A percentile compares a stretch with the other conserved stretches of the same genome.
Conservation (phyloP, 2,113 vertebrate genomes). For the Spermophilus dauricus region DNA sequence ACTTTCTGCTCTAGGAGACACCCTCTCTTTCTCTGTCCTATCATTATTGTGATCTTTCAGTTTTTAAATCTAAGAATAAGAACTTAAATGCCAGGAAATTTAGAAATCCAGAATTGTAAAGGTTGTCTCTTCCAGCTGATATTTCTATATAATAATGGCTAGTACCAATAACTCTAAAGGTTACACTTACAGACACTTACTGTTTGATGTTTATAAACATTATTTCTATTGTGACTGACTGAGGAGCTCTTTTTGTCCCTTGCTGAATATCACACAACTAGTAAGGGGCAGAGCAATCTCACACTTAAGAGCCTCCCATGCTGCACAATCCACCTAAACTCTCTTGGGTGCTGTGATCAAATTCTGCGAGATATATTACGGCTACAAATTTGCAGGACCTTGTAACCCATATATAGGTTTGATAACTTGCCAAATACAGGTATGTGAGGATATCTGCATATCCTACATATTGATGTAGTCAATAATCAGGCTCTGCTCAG, state of each 20-base stretch:
- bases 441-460: background rate
- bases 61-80: constrained; percentile 50
- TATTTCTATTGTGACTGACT: background rate
- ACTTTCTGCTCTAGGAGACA: background rate
- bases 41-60: background rate
- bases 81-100: constrained; percentile 60
- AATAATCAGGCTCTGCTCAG: no score
- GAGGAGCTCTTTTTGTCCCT: background rate
- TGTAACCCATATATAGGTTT: background rate
- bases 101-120: constrained; percentile 40
- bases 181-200: background rate
- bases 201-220: background rate
- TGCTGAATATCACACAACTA: background rate
- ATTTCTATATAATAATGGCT: background rate
- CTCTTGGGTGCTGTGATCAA: background rate
- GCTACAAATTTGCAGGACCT: background rate
- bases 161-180: background rate
- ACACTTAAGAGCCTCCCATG: background rate
- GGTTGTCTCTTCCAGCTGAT: background rate
- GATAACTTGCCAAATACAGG: background rate
- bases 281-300: background rate
- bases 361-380: background rate
- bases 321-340: background rate
- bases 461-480: no score
- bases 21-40: background rate